phyloP scores from a whole-genome alignment of 2,888 invertebrate genomes.

The Xylocampa areola region DNA sequence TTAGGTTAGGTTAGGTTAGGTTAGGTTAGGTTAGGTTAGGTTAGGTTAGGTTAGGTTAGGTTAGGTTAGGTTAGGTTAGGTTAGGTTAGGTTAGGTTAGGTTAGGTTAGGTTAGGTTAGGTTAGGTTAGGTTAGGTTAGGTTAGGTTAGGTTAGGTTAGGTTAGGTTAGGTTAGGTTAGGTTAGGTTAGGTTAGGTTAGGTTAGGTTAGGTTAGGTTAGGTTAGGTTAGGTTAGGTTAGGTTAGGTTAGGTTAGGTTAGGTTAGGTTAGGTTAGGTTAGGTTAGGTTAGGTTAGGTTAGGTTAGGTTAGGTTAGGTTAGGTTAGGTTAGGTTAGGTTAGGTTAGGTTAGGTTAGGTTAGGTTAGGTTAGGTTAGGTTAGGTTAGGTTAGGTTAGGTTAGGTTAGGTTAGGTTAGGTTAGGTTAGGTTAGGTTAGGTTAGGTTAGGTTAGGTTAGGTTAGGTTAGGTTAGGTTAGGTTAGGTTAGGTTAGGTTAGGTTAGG shows the following conservation, averaged over 20 bases:
- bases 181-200: constrained; percentile 3
- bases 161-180: constrained; percentile 3
- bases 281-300: constrained; percentile 38
- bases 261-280: constrained; percentile 14
- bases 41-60: constrained; percentile 11
- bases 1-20: constrained; percentile 2
- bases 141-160: constrained; percentile 26
- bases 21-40: constrained; percentile 3
- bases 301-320: constrained; percentile 5
- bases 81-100: constrained; percentile 3
- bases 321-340: constrained; percentile 23
- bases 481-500: constrained; percentile 29
- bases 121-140: constrained; percentile 5
- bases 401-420: constrained; percentile 12
- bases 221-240: constrained; percentile 5
- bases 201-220: constrained; percentile 5
- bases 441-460: constrained; percentile 4
- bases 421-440: constrained; percentile 15
- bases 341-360: constrained; percentile 4
- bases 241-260: constrained; percentile 5
- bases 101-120: constrained; percentile 31
- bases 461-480: constrained; percentile 5
- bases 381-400: constrained; percentile 3
- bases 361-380: constrained; percentile 4
- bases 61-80: constrained; percentile 23